phyloP scores from a whole-genome alignment of 2,888 invertebrate species.

The Lampropteryx suffumata region DNA sequence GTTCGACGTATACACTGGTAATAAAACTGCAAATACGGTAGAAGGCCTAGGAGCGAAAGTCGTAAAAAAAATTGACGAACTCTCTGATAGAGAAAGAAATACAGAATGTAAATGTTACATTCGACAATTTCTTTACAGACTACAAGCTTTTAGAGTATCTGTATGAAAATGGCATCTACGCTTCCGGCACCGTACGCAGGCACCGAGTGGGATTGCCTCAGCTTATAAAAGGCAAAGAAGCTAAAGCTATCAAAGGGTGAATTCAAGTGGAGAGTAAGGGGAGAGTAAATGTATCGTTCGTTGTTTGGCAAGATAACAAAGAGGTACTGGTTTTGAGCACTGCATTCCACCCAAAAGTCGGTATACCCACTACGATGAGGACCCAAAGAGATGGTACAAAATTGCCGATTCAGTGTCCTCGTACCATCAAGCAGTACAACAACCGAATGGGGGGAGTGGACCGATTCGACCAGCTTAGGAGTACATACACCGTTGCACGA shows the following conservation, averaged over 20 bases:
- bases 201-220: constrained; percentile 21
- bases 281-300: constrained; percentile 33
- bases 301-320: constrained; percentile 35
- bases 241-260: constrained; percentile 27
- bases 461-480: background rate
- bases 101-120: background rate
- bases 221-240: constrained; percentile 15
- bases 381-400: background rate
- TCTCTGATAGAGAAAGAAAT: background rate
- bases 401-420: background rate
- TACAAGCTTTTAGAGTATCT: constrained; percentile 24
- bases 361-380: background rate
- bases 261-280: constrained; percentile 34
- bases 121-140: background rate
- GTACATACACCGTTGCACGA: background rate
- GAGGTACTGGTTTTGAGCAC: constrained; percentile 33
- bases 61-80: background rate
- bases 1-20: background rate
- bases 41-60: background rate
- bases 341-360: constrained; percentile 36
- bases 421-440: background rate
- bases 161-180: constrained; percentile 28
- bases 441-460: background rate
- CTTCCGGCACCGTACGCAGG: constrained; percentile 35
- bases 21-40: background rate